A percentile compares a stretch with the other conserved stretches of the same genome.
phyloP scores from a whole-genome alignment of 2,888 invertebrate genomes.

The Drosophila mercatorum region DNA sequence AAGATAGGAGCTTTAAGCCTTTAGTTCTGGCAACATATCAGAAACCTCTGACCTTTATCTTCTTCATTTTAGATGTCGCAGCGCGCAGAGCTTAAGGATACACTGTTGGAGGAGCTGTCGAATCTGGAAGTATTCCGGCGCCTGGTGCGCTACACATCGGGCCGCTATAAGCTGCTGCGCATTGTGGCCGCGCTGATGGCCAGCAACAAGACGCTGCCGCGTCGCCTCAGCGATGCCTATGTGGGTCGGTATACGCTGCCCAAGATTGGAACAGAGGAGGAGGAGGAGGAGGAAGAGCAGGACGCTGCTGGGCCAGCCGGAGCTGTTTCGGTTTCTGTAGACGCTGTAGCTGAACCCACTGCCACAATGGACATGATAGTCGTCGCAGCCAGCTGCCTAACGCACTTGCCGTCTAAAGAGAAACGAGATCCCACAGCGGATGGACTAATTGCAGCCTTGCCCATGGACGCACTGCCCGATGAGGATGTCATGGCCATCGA shows the following conservation, averaged over 20 bases:
- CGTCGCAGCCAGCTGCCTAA: constrained; percentile 11
- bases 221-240: constrained; percentile 73
- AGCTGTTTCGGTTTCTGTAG: neutral
- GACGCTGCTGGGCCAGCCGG: neutral
- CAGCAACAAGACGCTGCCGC: constrained; percentile 77
- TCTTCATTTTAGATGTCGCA: constrained; percentile 77
- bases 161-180: constrained; percentile 82
- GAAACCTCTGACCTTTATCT: too few relatives aligned
- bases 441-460: neutral
- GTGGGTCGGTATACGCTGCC: constrained; percentile 30
- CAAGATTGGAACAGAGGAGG: neutral
- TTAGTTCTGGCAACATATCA: too few relatives aligned
- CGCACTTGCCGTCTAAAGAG: constrained; percentile 8
- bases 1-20: neutral
- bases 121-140: constrained; percentile 82
- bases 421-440: constrained; percentile 6
- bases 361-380: neutral
- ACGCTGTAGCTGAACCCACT: neutral
- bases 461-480: constrained; percentile 24
- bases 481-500: constrained; percentile 68
- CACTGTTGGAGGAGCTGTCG: constrained; percentile 82
- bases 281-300: neutral
- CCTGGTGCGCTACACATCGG: constrained; percentile 80
- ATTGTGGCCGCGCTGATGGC: constrained; percentile 81
- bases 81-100: constrained; percentile 75